Base-by-base conservation (phyloP, 2,888 invertebrate species). In the Sesia apiformis region DNA sequence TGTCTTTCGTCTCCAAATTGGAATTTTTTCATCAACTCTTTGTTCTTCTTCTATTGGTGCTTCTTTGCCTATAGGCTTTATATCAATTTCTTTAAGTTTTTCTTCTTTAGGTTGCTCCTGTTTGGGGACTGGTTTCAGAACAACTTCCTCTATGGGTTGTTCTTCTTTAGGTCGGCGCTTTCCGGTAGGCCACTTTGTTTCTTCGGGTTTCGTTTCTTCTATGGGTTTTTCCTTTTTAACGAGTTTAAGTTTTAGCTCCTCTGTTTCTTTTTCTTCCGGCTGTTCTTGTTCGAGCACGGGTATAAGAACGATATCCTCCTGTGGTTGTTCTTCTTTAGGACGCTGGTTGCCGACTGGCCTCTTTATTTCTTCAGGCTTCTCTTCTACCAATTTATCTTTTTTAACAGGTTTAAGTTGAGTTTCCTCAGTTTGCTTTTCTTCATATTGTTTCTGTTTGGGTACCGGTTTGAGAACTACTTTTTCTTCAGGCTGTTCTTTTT, bases 1-100 rank as follows among this genome's bases (percentile, higher is more conserved):
- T 91, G 56, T 90, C 85, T 58, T 90, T 86, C 4, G 89, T 90
- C 39, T 64, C 59, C 54, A 60, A 54, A 74, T 63, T 40, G 61
- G 59, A 51, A 60, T 63, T 7, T 58, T 41, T 52, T 59, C 53
- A 4, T 53, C 67, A 57, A 23, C 60, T 60, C 63, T 58, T 5
- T 58, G 60, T 55, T 64, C 55, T 40, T 70, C 80, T 74, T 66
- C 68, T 63, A 66, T 66, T 5, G 56, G 71, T 56, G 60, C 59
- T 43, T 61, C 65, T 58, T 67, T 66, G 38, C 63, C 65, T 4
- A 62, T 64, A 40, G 66, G 66, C 59, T 68, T 63, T 39, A 52
- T 69, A 61, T 72, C 73, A 3, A 68, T 60, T 50, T 88, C 82
- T 60, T 82, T 81, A 0, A 73, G 63, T 57, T 82, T 78, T 60